Percentiles rank a stretch among this genome's conserved stretches.
phyloP scores from a whole-genome alignment of 2,113 vertebrate genomes.

The Girardinichthys multiradiatus region DNA sequence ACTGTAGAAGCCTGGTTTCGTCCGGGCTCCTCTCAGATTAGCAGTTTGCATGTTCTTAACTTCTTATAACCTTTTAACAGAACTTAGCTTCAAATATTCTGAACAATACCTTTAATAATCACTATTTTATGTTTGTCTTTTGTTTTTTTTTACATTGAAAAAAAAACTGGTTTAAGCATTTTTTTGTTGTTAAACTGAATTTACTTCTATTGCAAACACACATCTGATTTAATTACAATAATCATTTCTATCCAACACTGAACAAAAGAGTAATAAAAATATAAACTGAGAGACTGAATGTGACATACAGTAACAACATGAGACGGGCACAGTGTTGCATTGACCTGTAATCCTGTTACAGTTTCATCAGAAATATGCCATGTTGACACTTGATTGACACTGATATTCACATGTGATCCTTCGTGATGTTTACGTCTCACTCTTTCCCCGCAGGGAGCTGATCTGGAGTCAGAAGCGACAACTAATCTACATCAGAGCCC shows the following conservation, averaged over 20 bases:
- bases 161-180: conserved; percentile 8
- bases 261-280: conserved; percentile 33
- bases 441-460: conserved; percentile 55
- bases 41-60: background rate
- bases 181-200: conserved; percentile 12
- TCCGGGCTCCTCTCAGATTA: background rate
- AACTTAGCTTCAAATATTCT: background rate
- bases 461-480: conserved; percentile 44
- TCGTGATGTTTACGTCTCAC: conserved; percentile 39
- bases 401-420: conserved; percentile 28
- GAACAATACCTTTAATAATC: too few relatives aligned
- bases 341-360: conserved; percentile 27
- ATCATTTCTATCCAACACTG: conserved; percentile 16
- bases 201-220: background rate
- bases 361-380: conserved; percentile 43
- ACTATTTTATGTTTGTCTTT: too few relatives aligned
- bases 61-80: background rate
- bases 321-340: background rate
- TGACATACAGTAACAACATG: background rate
- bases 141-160: background rate
- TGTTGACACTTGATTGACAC: conserved; percentile 51
- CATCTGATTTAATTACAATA: conserved; percentile 28
- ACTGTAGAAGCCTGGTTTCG: too few relatives aligned
- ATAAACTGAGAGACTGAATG: background rate
- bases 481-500: conserved; percentile 33